These are phyloP conservation scores for Pseudopipra pipra DNA, from an alignment of 2,113 vertebrate genomes.

Conservation along the genomic window DNA sequence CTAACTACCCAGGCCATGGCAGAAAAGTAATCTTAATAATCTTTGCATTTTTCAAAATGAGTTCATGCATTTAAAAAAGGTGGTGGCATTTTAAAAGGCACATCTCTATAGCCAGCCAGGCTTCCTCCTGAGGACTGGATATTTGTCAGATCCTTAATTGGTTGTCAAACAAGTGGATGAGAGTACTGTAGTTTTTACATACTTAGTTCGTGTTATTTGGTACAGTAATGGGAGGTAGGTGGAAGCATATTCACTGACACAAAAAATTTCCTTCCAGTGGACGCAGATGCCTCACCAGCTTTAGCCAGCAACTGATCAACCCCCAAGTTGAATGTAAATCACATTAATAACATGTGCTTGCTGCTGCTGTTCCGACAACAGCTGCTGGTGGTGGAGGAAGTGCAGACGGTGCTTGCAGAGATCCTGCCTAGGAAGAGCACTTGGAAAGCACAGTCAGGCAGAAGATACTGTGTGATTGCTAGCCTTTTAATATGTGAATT, in stretches of 20 bases:
- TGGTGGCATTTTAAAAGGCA: neutral
- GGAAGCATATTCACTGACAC: neutral
- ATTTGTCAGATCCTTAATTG: neutral
- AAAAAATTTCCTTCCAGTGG: neutral
- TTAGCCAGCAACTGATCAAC: neutral
- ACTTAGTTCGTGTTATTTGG: neutral
- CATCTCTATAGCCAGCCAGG: neutral
- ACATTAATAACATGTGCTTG: neutral
- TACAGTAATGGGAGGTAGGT: neutral
- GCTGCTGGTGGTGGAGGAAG: neutral
- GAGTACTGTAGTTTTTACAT: neutral
- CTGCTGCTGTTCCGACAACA: neutral
- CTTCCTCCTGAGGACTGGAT: neutral
- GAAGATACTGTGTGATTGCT: neutral
- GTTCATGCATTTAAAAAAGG: neutral
- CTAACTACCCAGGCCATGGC: neutral
- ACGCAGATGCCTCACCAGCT: neutral
- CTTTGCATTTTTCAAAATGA: neutral
- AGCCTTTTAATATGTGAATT: neutral
- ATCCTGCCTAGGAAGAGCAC: neutral
- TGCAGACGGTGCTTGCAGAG: neutral
- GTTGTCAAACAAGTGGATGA: neutral
- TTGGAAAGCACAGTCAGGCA: neutral
- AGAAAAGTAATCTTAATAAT: neutral
- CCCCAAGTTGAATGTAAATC: neutral